These are phyloP conservation scores for Epistrophe grossulariae DNA, from an alignment of 2,888 invertebrate species.

Conservation along the genomic window DNA sequence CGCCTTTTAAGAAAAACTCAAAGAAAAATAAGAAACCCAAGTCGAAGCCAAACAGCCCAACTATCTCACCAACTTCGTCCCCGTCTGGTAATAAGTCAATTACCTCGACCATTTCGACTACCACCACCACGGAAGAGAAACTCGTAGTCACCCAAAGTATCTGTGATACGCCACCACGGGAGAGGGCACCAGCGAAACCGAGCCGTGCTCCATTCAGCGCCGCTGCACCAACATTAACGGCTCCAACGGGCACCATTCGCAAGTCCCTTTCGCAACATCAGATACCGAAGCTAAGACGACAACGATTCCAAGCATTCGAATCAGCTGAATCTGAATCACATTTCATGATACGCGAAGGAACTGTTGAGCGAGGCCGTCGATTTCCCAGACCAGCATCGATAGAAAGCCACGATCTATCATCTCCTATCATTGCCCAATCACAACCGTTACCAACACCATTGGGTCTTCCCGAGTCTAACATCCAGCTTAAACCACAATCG, in stretches of 20 bases:
- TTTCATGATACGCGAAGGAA: conserved; percentile 78
- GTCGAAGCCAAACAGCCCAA: conserved; percentile 58
- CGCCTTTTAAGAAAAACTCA: conserved; percentile 64
- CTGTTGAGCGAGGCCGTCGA: conserved; percentile 81
- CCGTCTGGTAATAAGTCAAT: conserved; percentile 58
- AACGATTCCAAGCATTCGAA: conserved; percentile 66
- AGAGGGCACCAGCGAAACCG: conserved; percentile 82
- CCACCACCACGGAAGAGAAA: conserved; percentile 78
- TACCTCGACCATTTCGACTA: conserved; percentile 66
- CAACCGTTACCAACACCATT: conserved; percentile 60
- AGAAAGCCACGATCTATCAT: conserved; percentile 40
- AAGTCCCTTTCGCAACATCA: conserved; percentile 75
- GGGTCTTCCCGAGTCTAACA: conserved; percentile 37
- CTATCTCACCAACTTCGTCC: conserved; percentile 20
- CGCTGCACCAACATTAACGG: conserved; percentile 62
- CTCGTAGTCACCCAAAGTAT: conserved; percentile 82
- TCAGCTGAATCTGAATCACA: conserved; percentile 77
- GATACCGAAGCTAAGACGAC: conserved; percentile 63
- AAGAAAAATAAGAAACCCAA: conserved; percentile 77
- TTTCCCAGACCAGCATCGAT: conserved; percentile 78
- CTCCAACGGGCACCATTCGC: conserved; percentile 77
- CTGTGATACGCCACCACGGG: conserved; percentile 82
- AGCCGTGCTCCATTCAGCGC: conserved; percentile 77
- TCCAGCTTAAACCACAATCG: conserved; percentile 46
- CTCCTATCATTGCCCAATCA: conserved; percentile 52